Base-by-base conservation (phyloP, 2,113 vertebrate species). In the Hoplias malabaricus region DNA sequence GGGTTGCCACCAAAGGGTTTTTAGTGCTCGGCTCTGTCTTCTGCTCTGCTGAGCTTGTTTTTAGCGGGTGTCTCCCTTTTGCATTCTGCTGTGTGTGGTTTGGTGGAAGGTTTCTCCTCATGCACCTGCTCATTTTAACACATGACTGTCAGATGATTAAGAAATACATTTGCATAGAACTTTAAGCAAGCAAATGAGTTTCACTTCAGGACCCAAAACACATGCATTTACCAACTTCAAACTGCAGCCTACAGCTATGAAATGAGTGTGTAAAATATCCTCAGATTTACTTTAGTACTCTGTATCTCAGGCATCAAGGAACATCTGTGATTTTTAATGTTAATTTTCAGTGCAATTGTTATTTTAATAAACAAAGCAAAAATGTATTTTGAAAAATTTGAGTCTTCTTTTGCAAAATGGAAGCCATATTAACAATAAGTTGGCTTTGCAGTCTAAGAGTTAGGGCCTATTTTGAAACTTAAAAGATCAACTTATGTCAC, bases 101-200 rank as follows among this genome's bases (percentile, higher is more conserved):
- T 63, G 67, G 48, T 72, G 63, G 69, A 75, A 73, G 59, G 61
- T 68, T 80, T 69, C 73, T 84, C 80, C 80, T 78, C 84, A 77
- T 72, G 87, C 90, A 90, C 89, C 89, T 90, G 89, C 78, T 86
- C 75, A 59, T 46, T 25, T 42, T 57, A 43, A 50, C 73, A 75
- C 63, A 42, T 27, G 16, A 21, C 14, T 62, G 63, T 75, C 46
- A 38, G 56, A 65, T 59, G 23, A 77, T 42, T 80, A 11, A 57
- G 69, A 21, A 36, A 57, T 80, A 25, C 48, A 80, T 84, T 87
- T 86, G 34, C 61, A 75, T 87, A 42, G 54, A 78, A 73, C 77
- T 79, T 10, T 36, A 75, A 70, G 77, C 74, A 84, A 83, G 80
- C 71, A 77, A 73, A 84, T 82, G 7, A 11, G 7, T 14, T 14